phyloP scores from a whole-genome alignment of 35 echinoderm and acorn worm species.

The Acanthaster planci region DNA sequence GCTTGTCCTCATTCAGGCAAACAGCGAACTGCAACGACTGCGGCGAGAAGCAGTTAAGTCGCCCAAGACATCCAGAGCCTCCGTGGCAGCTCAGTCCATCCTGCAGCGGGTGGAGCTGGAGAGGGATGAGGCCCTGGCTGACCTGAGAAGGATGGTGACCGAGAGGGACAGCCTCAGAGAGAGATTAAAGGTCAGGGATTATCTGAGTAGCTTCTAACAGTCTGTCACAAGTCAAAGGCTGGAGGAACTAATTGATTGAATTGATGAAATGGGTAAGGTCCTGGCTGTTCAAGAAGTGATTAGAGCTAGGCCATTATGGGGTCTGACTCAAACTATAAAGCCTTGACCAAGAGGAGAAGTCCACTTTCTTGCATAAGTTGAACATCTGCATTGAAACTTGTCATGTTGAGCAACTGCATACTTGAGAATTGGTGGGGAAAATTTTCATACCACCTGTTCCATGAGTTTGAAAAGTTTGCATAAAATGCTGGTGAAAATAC shows the following conservation, averaged over 20 bases:
- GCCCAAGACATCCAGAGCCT: conserved; percentile 65
- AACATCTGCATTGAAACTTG: too few species aligned
- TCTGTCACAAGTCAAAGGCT: neutral
- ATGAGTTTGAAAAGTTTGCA: too few species aligned
- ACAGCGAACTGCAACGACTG: conserved; percentile 88
- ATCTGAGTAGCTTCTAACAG: neutral
- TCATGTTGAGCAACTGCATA: too few species aligned
- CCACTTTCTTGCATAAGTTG: too few species aligned
- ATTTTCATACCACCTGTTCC: too few species aligned
- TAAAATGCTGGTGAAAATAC: too few species aligned
- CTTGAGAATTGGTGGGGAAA: too few species aligned
- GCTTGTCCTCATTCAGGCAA: conserved; percentile 53
- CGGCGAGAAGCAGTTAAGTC: conserved; percentile 68
- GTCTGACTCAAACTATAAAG: too few species aligned
- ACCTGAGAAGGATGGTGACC: conserved; percentile 82
- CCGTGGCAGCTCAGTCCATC: conserved; percentile 89
- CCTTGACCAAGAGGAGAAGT: too few species aligned
- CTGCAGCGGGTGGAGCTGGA: conserved; percentile 83
- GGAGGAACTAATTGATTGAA: neutral
- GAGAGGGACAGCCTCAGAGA: conserved; percentile 97
- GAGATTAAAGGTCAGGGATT: conserved; percentile 78
- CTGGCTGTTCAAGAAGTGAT: too few species aligned
- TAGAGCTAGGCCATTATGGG: too few species aligned
- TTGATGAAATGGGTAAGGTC: neutral
- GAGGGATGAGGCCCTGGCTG: conserved; percentile 82